Evolutionary conservation across 2,113 vertebrate species (phyloP).

Genomic region (Oophaga pumilio): DNA sequence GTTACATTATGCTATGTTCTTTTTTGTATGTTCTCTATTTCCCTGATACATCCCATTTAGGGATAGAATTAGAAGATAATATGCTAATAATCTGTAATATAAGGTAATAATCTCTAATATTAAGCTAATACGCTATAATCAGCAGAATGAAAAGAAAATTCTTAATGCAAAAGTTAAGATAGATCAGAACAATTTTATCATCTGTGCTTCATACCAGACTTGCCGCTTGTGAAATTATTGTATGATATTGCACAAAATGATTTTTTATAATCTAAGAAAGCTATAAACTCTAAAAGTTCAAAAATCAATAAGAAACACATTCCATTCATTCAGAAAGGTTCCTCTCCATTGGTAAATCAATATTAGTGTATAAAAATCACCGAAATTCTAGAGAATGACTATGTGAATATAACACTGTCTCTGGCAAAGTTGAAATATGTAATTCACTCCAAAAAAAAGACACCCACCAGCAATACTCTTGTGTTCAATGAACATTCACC

Average conservation of each 20-base stretch:
- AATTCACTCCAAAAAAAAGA: not conserved
- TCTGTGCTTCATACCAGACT: not conserved
- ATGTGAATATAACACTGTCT: not conserved
- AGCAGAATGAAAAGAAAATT: too few species aligned
- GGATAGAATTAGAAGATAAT: too few species aligned
- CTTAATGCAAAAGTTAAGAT: not conserved
- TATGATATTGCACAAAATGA: not conserved
- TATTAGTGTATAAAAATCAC: not conserved
- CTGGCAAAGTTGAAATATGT: not conserved
- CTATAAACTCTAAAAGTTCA: not conserved
- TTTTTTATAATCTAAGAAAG: not conserved
- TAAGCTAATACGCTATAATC: too few species aligned
- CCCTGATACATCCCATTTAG: too few species aligned
- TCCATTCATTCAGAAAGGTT: constrained; percentile 9
- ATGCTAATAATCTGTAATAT: too few species aligned
- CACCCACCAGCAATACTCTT: not conserved
- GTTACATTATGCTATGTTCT: too few species aligned
- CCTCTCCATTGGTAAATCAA: constrained; percentile 12
- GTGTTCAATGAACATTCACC: constrained; percentile 11
- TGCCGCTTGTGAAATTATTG: not conserved
- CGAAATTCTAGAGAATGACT: not conserved
- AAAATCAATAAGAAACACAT: constrained; percentile 25
- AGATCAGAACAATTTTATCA: not conserved
- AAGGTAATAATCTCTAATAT: too few species aligned
- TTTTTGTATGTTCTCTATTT: too few species aligned